Conservation (phyloP, 2,888 invertebrate genomes). For the Herminia tarsipennalis region DNA sequence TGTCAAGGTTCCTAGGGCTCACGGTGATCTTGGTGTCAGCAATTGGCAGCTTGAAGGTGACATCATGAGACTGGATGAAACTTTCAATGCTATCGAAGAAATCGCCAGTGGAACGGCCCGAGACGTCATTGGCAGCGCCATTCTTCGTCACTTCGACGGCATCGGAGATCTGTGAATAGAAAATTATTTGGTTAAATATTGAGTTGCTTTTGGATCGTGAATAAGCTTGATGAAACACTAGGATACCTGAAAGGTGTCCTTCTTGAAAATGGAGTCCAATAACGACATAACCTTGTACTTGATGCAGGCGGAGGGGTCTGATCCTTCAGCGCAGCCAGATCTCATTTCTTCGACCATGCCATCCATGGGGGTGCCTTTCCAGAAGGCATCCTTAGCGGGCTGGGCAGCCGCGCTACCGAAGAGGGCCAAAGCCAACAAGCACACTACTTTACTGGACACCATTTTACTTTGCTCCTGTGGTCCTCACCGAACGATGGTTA, state of each 20-base stretch:
- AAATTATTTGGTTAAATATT: conserved; percentile 6
- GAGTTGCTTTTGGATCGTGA: not conserved
- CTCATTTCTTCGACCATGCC: conserved; percentile 91
- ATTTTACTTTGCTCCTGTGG: conserved; percentile 64
- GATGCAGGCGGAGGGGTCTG: conserved; percentile 92
- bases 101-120: conserved; percentile 84
- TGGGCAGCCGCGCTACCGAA: conserved; percentile 86
- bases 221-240: conserved; percentile 3
- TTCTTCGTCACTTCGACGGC: conserved; percentile 91
- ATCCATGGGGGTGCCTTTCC: conserved; percentile 90
- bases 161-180: conserved; percentile 87
- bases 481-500: conserved; percentile 76
- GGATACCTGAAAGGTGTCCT: conserved; percentile 91
- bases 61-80: conserved; percentile 91
- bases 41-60: conserved; percentile 90
- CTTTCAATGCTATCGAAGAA: conserved; percentile 90
- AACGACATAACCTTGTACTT: conserved; percentile 93
- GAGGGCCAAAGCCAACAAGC: conserved; percentile 79
- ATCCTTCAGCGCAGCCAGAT: conserved; percentile 89
- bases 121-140: conserved; percentile 87
- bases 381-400: conserved; percentile 88
- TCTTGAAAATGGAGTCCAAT: conserved; percentile 91
- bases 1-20: conserved; percentile 91
- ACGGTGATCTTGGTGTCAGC: conserved; percentile 90
- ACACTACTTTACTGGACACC: conserved; percentile 81